Evolutionary conservation across 2,113 vertebrate species (phyloP).

Genomic region (Megalops atlanticus): DNA sequence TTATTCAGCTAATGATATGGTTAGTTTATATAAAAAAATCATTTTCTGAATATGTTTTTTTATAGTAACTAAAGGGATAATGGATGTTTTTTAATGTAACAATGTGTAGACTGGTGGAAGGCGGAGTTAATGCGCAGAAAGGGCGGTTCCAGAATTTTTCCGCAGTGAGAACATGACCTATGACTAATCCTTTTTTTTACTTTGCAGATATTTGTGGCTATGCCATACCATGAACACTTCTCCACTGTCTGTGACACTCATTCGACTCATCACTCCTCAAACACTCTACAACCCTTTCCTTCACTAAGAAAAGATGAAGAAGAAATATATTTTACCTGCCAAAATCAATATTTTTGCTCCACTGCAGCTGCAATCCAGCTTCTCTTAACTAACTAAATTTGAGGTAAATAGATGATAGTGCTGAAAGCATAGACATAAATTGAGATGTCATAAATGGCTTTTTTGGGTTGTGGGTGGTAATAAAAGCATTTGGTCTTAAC

Average conservation of each 20-base stretch:
- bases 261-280: constrained; percentile 13
- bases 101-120: constrained; percentile 59
- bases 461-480: not conserved
- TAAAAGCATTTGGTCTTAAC: not conserved
- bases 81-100: not conserved
- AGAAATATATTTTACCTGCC: not conserved
- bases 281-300: not conserved
- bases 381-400: not conserved
- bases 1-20: not conserved
- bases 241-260: constrained; percentile 16
- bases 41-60: not conserved
- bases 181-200: constrained; percentile 61
- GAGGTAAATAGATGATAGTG: too few species aligned
- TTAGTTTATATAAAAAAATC: not conserved
- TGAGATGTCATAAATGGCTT: not conserved
- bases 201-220: constrained; percentile 53
- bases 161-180: constrained; percentile 68
- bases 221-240: constrained; percentile 33
- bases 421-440: not conserved
- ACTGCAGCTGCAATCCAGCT: not conserved
- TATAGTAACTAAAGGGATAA: not conserved
- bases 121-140: constrained; percentile 73
- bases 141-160: constrained; percentile 70
- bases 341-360: not conserved
- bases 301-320: not conserved